Evolutionary conservation across 2,888 invertebrate genomes (phyloP).

Genomic region (Ichneumon xanthorius): DNA sequence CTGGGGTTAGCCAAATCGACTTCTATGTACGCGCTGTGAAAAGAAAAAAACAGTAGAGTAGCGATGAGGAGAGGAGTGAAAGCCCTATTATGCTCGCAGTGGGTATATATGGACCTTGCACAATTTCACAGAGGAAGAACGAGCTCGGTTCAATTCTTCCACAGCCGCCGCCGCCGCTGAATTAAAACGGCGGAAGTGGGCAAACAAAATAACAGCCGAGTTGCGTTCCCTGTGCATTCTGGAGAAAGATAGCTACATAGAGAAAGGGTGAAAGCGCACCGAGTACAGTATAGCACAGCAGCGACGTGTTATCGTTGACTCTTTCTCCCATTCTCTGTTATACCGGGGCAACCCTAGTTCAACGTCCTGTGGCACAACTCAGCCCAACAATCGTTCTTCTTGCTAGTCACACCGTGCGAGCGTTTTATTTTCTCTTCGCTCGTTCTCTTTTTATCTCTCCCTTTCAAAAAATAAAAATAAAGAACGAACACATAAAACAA

Average conservation of each 20-base stretch:
- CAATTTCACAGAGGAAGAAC: conserved; percentile 49
- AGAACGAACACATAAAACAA: neutral
- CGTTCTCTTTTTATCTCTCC: conserved; percentile 33
- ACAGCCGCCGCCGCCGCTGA: conserved; percentile 61
- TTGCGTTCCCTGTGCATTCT: conserved; percentile 62
- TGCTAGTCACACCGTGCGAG: conserved; percentile 42
- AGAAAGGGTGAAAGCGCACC: conserved; percentile 28
- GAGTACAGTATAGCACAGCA: conserved; percentile 27
- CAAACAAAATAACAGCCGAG: conserved; percentile 76
- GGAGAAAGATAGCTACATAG: conserved; percentile 32
- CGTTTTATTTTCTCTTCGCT: conserved; percentile 14
- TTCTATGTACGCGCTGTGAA: conserved; percentile 24
- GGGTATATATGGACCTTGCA: conserved; percentile 8
- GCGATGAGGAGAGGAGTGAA: conserved; percentile 14
- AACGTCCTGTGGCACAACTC: conserved; percentile 50
- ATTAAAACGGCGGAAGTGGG: conserved; percentile 75
- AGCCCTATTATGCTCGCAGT: conserved; percentile 9
- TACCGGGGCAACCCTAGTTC: conserved; percentile 45
- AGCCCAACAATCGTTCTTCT: conserved; percentile 52
- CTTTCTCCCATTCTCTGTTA: conserved; percentile 58
- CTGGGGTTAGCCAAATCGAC: conserved; percentile 36
- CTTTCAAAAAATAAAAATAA: neutral
- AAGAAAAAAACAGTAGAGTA: conserved; percentile 5
- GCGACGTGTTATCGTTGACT: conserved; percentile 61
- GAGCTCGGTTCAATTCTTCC: conserved; percentile 53